Percentiles rank a stretch among this genome's conserved stretches.
phyloP scores from a whole-genome alignment of 2,888 invertebrate genomes.

The Drosophila mulleri region DNA sequence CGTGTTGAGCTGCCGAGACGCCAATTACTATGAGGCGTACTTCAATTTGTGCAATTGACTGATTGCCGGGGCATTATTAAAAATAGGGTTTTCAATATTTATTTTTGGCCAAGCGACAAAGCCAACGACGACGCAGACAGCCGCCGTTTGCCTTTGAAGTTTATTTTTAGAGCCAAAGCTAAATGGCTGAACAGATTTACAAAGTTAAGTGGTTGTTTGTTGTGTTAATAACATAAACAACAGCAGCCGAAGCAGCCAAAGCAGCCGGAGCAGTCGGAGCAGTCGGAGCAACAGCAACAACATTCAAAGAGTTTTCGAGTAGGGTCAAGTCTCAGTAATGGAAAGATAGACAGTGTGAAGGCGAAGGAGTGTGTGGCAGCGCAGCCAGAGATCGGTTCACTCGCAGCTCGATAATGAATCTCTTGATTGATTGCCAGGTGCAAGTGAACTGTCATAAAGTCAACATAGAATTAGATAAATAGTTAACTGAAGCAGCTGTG shows the following conservation, averaged over 20 bases:
- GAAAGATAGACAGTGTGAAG: background rate
- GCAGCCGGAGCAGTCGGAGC: slow-evolving; percentile 7
- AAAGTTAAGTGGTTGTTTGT: slow-evolving; percentile 74
- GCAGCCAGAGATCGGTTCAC: slow-evolving; percentile 25
- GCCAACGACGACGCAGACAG: slow-evolving; percentile 15
- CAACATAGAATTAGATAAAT: slow-evolving; percentile 37
- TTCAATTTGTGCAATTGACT: slow-evolving; percentile 68
- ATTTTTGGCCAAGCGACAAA: slow-evolving; percentile 61
- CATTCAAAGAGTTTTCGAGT: slow-evolving; percentile 31
- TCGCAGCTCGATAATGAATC: slow-evolving; percentile 48
- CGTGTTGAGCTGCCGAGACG: slow-evolving; percentile 23
- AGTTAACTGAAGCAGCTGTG: slow-evolving; percentile 33
- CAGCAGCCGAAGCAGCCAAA: slow-evolving; percentile 25
- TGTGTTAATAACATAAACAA: slow-evolving; percentile 71
- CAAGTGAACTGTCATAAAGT: slow-evolving; percentile 54
- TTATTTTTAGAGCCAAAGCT: slow-evolving; percentile 64
- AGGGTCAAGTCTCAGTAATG: slow-evolving; percentile 24
- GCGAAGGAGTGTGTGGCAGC: background rate
- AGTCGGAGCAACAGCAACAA: slow-evolving; percentile 15
- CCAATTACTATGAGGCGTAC: slow-evolving; percentile 49
- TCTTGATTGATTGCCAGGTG: slow-evolving; percentile 58
- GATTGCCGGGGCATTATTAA: slow-evolving; percentile 45
- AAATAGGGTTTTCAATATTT: slow-evolving; percentile 76
- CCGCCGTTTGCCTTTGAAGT: slow-evolving; percentile 64
- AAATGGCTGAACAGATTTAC: slow-evolving; percentile 69